Conservation (phyloP, 2,113 vertebrate genomes). For the Proteles cristata region DNA sequence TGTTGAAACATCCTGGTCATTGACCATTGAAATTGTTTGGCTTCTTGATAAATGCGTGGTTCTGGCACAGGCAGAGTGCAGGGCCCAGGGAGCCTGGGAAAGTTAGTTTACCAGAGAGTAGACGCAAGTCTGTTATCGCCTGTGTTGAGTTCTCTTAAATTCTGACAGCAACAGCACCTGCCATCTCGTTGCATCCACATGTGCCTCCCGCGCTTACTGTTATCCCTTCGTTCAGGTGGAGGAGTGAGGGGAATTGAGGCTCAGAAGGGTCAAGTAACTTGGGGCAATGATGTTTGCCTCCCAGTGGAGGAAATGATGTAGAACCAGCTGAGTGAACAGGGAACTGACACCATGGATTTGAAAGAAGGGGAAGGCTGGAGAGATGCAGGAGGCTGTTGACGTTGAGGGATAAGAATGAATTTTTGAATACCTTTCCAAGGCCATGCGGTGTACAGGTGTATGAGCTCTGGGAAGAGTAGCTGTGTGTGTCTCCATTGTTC, state of each 20-base stretch:
- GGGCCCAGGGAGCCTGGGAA: conserved; percentile 6
- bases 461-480: not conserved
- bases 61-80: not conserved
- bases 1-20: conserved; percentile 20
- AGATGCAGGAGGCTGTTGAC: not conserved
- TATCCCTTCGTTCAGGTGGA: not conserved
- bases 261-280: not conserved
- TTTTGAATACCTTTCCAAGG: not conserved
- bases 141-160: not conserved
- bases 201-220: not conserved
- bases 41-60: conserved; percentile 42
- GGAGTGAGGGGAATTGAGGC: not conserved
- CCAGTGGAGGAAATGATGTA: not conserved
- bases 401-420: not conserved
- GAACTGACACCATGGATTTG: not conserved
- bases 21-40: not conserved
- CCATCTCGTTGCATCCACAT: not conserved
- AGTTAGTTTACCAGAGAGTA: not conserved
- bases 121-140: fast-evolving
- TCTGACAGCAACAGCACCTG: not conserved
- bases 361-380: not conserved
- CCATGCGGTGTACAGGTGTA: not conserved
- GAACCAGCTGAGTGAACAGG: not conserved
- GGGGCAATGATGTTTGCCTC: not conserved
- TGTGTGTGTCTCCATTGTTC: not conserved